These are phyloP conservation scores for Odontomyia ornata DNA, from an alignment of 2,888 invertebrate species.

Conservation along the genomic window DNA sequence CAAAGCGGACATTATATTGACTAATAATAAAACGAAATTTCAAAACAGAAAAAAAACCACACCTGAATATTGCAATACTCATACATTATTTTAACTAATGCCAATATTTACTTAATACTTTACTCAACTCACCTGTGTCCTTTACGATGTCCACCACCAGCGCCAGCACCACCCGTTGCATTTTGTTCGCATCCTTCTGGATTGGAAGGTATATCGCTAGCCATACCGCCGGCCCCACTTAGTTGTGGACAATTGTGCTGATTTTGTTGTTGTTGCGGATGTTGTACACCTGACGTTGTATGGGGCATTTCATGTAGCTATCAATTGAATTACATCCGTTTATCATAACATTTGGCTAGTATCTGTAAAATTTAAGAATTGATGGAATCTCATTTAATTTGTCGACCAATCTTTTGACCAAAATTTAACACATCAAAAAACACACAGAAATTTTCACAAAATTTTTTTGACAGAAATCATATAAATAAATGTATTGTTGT, in stretches of 20 bases:
- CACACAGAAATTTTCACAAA: no score
- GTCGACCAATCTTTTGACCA: background rate
- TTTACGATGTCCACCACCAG: slow-evolving; percentile 71
- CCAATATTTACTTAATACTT: background rate
- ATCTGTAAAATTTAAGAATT: slow-evolving; percentile 34
- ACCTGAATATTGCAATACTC: no score
- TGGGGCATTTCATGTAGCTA: slow-evolving; percentile 13
- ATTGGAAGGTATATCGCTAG: slow-evolving; percentile 66
- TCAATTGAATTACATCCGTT: slow-evolving; percentile 13
- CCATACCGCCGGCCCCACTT: slow-evolving; percentile 11
- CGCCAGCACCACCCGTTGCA: slow-evolving; percentile 62
- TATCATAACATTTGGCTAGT: slow-evolving; percentile 48
- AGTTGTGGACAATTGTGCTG: slow-evolving; percentile 33
- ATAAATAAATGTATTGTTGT: no score
- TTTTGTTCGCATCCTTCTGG: slow-evolving; percentile 58
- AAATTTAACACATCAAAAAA: background rate
- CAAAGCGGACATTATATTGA: no score
- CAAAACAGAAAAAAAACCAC: no score
- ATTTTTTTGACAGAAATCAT: no score
- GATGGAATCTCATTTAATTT: background rate
- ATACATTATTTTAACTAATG: no score
- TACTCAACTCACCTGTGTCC: slow-evolving; percentile 68
- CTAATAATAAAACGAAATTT: no score
- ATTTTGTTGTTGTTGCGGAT: slow-evolving; percentile 51
- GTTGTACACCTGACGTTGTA: slow-evolving; percentile 50